These are phyloP conservation scores for Myripristis murdjan DNA, from an alignment of 2,797 vertebrate species.

Conservation along the genomic window DNA sequence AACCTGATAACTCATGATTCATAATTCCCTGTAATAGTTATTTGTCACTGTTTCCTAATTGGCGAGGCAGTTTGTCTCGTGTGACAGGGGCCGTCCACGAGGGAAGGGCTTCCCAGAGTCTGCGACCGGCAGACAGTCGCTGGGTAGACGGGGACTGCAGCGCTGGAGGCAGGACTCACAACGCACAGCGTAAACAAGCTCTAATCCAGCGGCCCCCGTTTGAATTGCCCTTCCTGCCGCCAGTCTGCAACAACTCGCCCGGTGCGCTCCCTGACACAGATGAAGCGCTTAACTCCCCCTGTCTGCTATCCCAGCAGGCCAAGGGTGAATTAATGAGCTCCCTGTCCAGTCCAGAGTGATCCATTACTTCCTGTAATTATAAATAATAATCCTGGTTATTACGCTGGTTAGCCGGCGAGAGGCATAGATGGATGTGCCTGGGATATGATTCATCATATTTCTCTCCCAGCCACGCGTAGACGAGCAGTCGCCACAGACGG, in stretches of 20 bases:
- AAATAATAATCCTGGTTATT: constrained; percentile 99
- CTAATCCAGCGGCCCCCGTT: constrained; percentile 54
- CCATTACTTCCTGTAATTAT: constrained; percentile 99
- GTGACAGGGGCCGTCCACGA: constrained; percentile 29
- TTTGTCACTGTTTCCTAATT: constrained; percentile 50
- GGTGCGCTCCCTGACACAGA: constrained; percentile 92
- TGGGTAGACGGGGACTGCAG: not conserved
- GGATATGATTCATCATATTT: constrained; percentile 94
- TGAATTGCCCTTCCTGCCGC: constrained; percentile 65
- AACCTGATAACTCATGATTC: constrained; percentile 29
- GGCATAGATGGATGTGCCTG: constrained; percentile 95
- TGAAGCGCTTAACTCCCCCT: constrained; percentile 90
- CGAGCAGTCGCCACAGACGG: constrained; percentile 83
- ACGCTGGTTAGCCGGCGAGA: constrained; percentile 95
- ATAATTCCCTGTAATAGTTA: constrained; percentile 16
- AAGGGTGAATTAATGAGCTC: constrained; percentile 98
- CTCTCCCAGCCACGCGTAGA: constrained; percentile 81
- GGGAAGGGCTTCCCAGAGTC: constrained; percentile 31
- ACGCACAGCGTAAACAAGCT: constrained; percentile 48
- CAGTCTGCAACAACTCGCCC: constrained; percentile 77
- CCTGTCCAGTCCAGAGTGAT: constrained; percentile 96
- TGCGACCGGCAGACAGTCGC: not conserved
- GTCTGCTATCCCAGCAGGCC: constrained; percentile 91
- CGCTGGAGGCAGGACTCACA: constrained; percentile 35
- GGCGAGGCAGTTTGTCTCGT: constrained; percentile 76